Percentiles rank a stretch among this genome's conserved stretches.
Conservation (phyloP, 2,888 invertebrate genomes). For the Xanthorhoe spadicearia region DNA sequence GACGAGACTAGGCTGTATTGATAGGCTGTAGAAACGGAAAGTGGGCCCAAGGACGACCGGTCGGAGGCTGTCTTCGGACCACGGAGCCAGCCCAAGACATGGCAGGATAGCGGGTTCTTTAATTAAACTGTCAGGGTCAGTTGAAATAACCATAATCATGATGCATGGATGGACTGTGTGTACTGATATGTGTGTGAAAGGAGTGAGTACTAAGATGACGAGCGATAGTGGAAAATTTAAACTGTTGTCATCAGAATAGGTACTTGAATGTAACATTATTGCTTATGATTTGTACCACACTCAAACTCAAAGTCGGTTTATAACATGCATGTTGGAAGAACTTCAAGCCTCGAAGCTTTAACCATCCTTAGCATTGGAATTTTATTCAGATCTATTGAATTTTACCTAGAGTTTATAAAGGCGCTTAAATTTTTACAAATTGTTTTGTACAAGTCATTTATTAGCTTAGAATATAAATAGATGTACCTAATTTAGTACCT, state of each 20-base stretch:
- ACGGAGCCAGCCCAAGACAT: constrained; percentile 2
- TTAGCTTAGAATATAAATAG: too few species aligned
- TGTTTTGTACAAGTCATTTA: too few species aligned
- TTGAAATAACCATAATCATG: too few species aligned
- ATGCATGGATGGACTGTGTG: too few species aligned
- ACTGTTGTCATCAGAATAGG: too few species aligned
- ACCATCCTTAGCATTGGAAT: constrained; percentile 4
- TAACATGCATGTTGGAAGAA: constrained; percentile 27
- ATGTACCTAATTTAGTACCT: too few species aligned
- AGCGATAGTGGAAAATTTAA: too few species aligned
- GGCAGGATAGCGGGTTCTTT: constrained; percentile 3
- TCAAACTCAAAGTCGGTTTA: constrained; percentile 21
- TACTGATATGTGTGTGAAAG: too few species aligned
- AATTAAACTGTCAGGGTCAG: too few species aligned
- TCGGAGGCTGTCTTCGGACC: constrained; percentile 42
- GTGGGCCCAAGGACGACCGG: constrained; percentile 78
- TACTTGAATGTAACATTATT: neutral
- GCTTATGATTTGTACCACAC: constrained; percentile 11
- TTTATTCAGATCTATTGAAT: constrained; percentile 7
- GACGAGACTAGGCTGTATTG: constrained; percentile 39
- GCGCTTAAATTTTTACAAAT: too few species aligned
- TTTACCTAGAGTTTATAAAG: neutral
- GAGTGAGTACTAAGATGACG: too few species aligned
- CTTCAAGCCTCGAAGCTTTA: constrained; percentile 18
- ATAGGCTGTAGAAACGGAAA: constrained; percentile 75